Percentiles rank a stretch among this genome's conserved stretches.
Evolutionary conservation across 1,140 invertebrate species (phyloP).

Genomic region (Chrysomallon squamiferum): DNA sequence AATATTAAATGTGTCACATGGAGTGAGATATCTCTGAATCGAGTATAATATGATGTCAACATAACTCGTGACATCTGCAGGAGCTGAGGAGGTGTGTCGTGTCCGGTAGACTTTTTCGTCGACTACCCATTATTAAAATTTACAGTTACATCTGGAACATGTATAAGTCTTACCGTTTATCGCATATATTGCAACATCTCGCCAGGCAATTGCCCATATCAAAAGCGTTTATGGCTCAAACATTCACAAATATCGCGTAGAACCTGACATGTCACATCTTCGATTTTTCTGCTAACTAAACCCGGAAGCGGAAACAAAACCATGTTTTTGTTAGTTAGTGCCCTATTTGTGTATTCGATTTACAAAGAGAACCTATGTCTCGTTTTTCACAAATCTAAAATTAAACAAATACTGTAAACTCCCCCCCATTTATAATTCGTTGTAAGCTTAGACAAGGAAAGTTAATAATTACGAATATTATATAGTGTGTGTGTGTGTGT

Average conservation of each 20-base stretch:
- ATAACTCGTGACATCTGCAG: background rate
- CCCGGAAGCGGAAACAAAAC: conserved; percentile 7
- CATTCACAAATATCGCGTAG: background rate
- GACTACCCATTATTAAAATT: background rate
- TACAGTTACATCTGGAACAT: background rate
- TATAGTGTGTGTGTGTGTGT: too few relatives aligned
- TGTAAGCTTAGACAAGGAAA: too few relatives aligned
- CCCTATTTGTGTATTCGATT: too few relatives aligned
- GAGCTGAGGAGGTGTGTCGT: background rate
- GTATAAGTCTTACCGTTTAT: conserved; percentile 22
- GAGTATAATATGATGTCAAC: background rate
- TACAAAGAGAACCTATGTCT: too few relatives aligned
- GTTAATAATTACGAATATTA: too few relatives aligned
- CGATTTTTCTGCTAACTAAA: background rate
- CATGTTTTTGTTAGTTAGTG: too few relatives aligned
- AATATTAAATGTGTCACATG: background rate
- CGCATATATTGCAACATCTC: conserved; percentile 25
- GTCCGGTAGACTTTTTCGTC: background rate
- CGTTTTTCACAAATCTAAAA: too few relatives aligned
- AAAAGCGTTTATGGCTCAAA: background rate
- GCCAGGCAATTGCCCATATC: conserved; percentile 31
- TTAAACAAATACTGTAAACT: too few relatives aligned
- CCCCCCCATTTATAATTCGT: too few relatives aligned
- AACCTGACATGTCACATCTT: conserved; percentile 7
- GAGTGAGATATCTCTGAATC: background rate